Evolutionary conservation across 1,140 invertebrate species (phyloP).

Genomic region (Artemia franciscana): DNA sequence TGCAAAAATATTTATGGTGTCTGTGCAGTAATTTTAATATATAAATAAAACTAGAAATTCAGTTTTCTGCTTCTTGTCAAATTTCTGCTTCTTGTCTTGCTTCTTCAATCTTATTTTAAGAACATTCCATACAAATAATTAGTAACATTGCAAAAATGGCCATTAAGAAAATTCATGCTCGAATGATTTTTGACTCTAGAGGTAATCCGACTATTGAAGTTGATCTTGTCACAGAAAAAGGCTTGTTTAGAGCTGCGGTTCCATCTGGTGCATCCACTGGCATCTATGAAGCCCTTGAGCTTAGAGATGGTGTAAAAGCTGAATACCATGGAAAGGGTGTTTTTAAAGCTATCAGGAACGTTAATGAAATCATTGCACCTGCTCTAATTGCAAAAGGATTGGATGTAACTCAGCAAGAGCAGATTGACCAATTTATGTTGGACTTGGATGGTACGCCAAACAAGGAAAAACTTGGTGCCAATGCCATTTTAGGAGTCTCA

Average conservation of each 20-base stretch:
- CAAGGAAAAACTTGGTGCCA: conserved; percentile 85
- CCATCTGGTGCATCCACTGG: conserved; percentile 94
- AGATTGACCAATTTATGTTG: conserved; percentile 81
- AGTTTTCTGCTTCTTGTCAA: too few species aligned
- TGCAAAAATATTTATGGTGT: too few species aligned
- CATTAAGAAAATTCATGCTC: conserved; percentile 59
- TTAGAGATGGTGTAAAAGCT: conserved; percentile 71
- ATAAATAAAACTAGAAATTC: background rate
- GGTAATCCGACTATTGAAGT: conserved; percentile 98
- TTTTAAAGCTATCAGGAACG: conserved; percentile 71
- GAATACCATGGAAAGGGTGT: conserved; percentile 91
- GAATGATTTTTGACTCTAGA: conserved; percentile 94
- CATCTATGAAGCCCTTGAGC: conserved; percentile 87
- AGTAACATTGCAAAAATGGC: conserved; percentile 39
- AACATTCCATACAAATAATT: conserved; percentile 32
- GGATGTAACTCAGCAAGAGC: conserved; percentile 69
- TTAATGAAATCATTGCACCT: conserved; percentile 65
- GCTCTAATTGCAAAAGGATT: conserved; percentile 52
- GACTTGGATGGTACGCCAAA: conserved; percentile 88
- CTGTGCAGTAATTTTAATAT: conserved; percentile 1
- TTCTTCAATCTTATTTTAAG: conserved; percentile 14
- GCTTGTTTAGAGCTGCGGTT: conserved; percentile 83
- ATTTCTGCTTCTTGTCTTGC: conserved; percentile 9
- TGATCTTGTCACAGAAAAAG: conserved; percentile 51
- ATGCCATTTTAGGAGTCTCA: conserved; percentile 91